Evolutionary conservation across 2,888 invertebrate genomes (phyloP).

Genomic region (Polia nebulosa): DNA sequence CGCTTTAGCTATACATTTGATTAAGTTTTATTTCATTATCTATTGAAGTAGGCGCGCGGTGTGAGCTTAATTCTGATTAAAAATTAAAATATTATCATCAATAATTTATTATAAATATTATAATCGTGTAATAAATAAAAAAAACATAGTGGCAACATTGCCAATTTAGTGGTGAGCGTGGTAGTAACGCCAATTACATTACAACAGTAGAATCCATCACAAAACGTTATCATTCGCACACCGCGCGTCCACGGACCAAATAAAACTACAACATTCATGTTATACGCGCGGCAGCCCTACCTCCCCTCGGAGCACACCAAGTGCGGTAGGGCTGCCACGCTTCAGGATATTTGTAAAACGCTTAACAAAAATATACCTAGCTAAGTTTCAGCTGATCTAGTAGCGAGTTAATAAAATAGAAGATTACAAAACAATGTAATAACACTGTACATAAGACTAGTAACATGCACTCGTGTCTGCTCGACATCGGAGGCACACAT

Average conservation of each 20-base stretch:
- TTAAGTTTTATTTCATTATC: conserved; percentile 73
- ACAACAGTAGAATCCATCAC: conserved; percentile 5
- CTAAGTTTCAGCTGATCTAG: conserved; percentile 78
- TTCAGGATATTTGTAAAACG: conserved; percentile 74
- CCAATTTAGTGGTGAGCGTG: conserved; percentile 45
- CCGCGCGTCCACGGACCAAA: conserved; percentile 48
- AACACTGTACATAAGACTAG: conserved; percentile 87
- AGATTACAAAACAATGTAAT: conserved; percentile 84
- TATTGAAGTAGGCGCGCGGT: conserved; percentile 67
- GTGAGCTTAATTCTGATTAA: conserved; percentile 36
- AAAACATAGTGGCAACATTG: conserved; percentile 28
- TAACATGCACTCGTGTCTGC: conserved; percentile 62
- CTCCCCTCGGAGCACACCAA: conserved; percentile 1
- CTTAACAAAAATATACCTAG: conserved; percentile 88
- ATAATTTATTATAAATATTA: no score
- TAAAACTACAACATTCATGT: conserved; percentile 60
- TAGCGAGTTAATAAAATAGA: conserved; percentile 82
- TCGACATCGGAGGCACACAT: conserved; percentile 78
- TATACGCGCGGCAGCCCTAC: conserved; percentile 46
- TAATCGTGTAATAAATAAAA: conserved; percentile 14
- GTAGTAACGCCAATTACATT: conserved; percentile 24
- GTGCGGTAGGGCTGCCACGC: conserved; percentile 44
- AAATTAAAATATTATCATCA: conserved; percentile 13
- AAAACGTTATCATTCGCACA: conserved; percentile 16
- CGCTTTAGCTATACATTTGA: conserved; percentile 79